Conservation (phyloP, 1,140 invertebrate genomes). For the Drosophila varians region DNA sequence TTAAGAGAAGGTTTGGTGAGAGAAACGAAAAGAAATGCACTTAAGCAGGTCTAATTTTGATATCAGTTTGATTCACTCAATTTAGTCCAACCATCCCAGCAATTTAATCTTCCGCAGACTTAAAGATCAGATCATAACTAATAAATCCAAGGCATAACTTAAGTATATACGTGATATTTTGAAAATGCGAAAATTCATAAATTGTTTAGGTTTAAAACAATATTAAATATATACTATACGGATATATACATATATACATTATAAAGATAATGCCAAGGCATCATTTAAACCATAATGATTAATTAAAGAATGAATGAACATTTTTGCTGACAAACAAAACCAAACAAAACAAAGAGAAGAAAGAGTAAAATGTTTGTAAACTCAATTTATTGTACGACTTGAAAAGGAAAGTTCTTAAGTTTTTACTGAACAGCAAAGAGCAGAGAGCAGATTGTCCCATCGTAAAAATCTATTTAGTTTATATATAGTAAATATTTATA, state of each 20-base stretch:
- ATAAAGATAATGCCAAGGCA: constrained; percentile 56
- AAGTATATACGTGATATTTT: constrained; percentile 82
- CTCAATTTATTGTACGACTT: constrained; percentile 70
- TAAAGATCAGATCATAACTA: constrained; percentile 50
- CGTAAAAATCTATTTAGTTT: constrained; percentile 80
- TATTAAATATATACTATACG: constrained; percentile 62
- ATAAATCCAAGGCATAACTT: constrained; percentile 82
- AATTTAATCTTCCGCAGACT: constrained; percentile 58
- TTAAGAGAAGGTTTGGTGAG: not conserved
- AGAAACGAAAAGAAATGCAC: too few relatives aligned
- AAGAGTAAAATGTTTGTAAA: constrained; percentile 62
- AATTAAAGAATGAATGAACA: constrained; percentile 64
- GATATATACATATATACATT: constrained; percentile 55
- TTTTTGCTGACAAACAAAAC: constrained; percentile 67
- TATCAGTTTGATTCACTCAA: constrained; percentile 26
- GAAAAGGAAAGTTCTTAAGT: constrained; percentile 62
- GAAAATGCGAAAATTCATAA: constrained; percentile 80
- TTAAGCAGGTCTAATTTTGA: constrained; percentile 7
- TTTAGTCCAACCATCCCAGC: constrained; percentile 44
- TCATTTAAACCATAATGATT: constrained; percentile 59
- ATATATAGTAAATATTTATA: constrained; percentile 68
- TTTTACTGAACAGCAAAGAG: constrained; percentile 57
- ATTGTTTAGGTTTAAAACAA: constrained; percentile 77
- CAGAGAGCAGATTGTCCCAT: constrained; percentile 70
- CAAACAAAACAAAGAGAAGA: constrained; percentile 20